These are phyloP conservation scores for Zootoca vivipara DNA, from an alignment of 2,113 vertebrate genomes.

Conservation along the genomic window DNA sequence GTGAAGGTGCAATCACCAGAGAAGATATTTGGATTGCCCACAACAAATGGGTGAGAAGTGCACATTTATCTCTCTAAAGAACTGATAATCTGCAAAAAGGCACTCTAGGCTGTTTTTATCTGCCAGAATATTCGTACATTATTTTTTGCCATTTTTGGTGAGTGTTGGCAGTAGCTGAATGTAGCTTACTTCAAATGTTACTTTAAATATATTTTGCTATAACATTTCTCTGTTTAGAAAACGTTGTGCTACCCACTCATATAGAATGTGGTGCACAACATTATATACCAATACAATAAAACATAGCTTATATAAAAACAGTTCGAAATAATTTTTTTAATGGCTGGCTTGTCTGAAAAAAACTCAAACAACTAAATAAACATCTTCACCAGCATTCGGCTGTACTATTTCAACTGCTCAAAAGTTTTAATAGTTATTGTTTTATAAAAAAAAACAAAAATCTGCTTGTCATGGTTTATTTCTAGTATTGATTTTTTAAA, in stretches of 20 bases:
- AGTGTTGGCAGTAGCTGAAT: constrained; percentile 4
- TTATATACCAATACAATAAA: too few relatives aligned
- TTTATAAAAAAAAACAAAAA: neutral
- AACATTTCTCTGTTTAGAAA: neutral
- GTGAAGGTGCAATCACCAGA: neutral
- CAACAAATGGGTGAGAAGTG: neutral
- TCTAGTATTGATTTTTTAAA: neutral
- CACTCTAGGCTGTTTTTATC: neutral
- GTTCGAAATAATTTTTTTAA: too few relatives aligned
- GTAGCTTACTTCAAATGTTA: constrained; percentile 20
- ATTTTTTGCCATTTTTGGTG: constrained; percentile 35
- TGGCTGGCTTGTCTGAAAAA: constrained; percentile 15
- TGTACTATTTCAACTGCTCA: constrained; percentile 58
- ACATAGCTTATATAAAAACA: too few relatives aligned
- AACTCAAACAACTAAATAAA: too few relatives aligned
- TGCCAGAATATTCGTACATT: neutral
- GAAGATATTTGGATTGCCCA: neutral
- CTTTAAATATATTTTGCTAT: constrained; percentile 55
- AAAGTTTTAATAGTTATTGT: constrained; percentile 21
- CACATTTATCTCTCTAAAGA: neutral
- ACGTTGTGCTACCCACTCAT: too few relatives aligned
- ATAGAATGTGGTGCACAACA: too few relatives aligned
- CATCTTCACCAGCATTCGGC: too few relatives aligned
- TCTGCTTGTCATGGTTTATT: neutral
- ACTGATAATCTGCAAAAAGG: neutral